Conservation (phyloP, 2,113 vertebrate genomes). For the Irena cyanogastra region DNA sequence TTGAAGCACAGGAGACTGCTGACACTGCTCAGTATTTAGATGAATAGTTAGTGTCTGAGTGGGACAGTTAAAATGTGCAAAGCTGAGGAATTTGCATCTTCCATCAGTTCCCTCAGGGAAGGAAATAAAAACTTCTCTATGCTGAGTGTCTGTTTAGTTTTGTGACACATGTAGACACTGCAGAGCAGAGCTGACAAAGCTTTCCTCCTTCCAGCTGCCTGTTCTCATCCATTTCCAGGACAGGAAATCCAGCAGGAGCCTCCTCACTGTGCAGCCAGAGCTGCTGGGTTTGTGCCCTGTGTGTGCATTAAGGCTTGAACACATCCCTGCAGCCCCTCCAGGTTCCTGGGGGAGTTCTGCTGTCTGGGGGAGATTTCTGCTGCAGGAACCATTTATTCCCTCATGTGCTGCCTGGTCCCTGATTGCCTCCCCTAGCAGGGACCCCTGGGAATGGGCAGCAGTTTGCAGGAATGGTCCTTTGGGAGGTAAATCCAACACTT, state of each 20-base stretch:
- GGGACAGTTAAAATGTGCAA: background rate
- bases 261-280: background rate
- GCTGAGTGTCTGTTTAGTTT: background rate
- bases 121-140: background rate
- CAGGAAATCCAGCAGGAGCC: background rate
- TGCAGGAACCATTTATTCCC: background rate
- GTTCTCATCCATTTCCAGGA: background rate
- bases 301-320: background rate
- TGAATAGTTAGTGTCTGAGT: background rate
- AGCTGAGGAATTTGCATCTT: background rate
- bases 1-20: conserved; percentile 26
- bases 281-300: background rate
- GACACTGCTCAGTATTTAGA: background rate
- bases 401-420: background rate
- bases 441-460: background rate
- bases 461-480: background rate
- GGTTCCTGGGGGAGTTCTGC: background rate
- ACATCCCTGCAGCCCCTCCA: background rate
- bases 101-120: background rate
- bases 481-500: background rate
- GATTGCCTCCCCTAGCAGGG: background rate
- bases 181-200: background rate
- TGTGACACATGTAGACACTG: background rate
- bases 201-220: background rate
- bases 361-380: background rate